Base-by-base conservation (phyloP, 2,797 vertebrate genomes). In the Pampus argenteus region DNA sequence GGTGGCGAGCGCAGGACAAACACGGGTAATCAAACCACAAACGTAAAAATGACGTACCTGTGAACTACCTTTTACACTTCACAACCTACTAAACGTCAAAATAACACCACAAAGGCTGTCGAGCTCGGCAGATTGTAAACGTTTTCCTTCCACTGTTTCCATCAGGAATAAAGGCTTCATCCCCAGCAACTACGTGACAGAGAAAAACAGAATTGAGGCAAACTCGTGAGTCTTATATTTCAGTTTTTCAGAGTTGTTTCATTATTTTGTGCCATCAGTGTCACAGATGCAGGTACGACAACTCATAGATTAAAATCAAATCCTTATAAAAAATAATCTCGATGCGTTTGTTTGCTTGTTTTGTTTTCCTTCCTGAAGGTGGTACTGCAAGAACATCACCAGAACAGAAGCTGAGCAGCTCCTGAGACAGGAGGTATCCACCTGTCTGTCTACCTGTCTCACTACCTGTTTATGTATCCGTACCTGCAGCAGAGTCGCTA, bases 161-260 rank as follows among this genome's bases (percentile, higher is more conserved):
- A 0, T 45, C 82, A 93, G 97, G 78, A 96, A 96, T 47, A 95
- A 95, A 93, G 96, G 97, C 22, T 95, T 96, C 87, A 96, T 97
- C 84, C 96, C 96, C 64, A 97, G 96, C 82, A 97, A 95, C 88
- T 97, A 94, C 1, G 96, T 98, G 66, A 96, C 95, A 0, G 94
- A 96, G 82, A 96, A 90, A 73, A 91, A 88, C 83, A 88, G 88
- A 36, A 95, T 97, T 40, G 95, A 97, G 79, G 94, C 86, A 1
- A 95, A 96, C 26, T 73, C 92, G 96, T 97, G 89, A 96, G 96
- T 87, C 2, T 51, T 2, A 8, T 1, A 0, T 17, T 4, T 2
- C 10, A 42, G 3, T 10, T 59, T 29, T 2, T 42, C n/a, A n/a
- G n/a, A n/a, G 6, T 29, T 18, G 40, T 15, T 18, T 51, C 17